Base-by-base conservation (phyloP, 2,888 invertebrate genomes). In the Iselma pallidipennis region DNA sequence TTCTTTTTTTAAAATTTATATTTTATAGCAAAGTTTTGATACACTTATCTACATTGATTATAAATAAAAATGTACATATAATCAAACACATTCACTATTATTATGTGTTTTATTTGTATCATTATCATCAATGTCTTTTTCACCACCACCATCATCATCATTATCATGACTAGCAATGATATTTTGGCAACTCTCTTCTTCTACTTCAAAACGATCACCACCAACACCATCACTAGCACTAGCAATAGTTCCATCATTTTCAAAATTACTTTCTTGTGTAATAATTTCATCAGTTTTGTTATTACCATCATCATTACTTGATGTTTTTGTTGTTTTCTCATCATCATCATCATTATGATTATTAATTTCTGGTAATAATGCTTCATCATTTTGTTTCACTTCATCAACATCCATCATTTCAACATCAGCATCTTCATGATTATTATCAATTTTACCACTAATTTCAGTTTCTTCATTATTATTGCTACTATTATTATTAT, bases 401-500 rank as follows among this genome's bases (percentile, higher is more conserved):
- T 10, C 52, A 25, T 59, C 62, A 29, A 49, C 37, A 37, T 52
- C 49, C 23, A 1, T 53, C 45, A 19, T 54, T 14, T 58, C 62
- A 19, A 42, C 10, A 49, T 63, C 51, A 25, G 28, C 57, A 26
- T 54, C 49, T 25, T 49, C 59, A 10, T 58, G 49, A 49, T 6
- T 56, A n/a, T 48, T 49, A 14, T 49, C 52, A 21, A 37, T 21
- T 10, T 54, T 25, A 23, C 37, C 54, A 19, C 42, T 6, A 16
- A 10, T 54, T 28, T 7, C 19, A 19, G 33, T 53, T 51, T 66
- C 61, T 33, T 58, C 62, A 19, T 63, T 67, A 54, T 72, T 69
- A 28, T 69, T 73, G 12, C 71, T 70, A 7, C 64, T 58, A 12
- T 70, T 66, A 9, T 71, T 72, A 33, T 71, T 67, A 31, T 71